Conservation (phyloP, 2,888 invertebrate species). For the Machimus rusticus region DNA sequence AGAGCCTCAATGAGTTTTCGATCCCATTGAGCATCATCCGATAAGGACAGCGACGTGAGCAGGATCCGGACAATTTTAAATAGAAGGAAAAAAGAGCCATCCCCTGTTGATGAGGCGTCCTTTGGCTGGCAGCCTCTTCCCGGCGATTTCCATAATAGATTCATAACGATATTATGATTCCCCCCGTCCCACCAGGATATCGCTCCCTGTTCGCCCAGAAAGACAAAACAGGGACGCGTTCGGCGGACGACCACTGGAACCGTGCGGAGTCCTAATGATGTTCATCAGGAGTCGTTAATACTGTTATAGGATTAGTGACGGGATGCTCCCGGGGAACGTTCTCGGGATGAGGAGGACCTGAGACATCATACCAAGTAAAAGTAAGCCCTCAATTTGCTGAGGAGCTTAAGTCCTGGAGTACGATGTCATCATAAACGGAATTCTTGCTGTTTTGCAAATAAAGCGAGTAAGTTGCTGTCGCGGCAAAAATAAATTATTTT, state of each 20-base stretch:
- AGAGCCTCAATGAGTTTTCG: neutral
- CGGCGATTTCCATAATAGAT: constrained; percentile 38
- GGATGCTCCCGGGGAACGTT: neutral
- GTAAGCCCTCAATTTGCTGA: neutral
- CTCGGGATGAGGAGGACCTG: neutral
- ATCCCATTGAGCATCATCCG: neutral
- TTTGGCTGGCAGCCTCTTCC: constrained; percentile 6
- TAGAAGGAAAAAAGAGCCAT: neutral
- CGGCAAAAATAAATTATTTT: neutral
- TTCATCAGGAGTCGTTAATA: constrained; percentile 48
- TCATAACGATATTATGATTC: constrained; percentile 33
- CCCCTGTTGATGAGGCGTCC: neutral
- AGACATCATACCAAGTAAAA: neutral
- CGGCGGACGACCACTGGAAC: neutral
- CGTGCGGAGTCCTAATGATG: constrained; percentile 45
- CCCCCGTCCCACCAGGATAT: neutral
- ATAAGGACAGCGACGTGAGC: neutral
- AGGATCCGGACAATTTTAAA: neutral
- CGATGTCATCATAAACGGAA: neutral
- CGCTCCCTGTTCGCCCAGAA: neutral
- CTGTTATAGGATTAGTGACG: constrained; percentile 45
- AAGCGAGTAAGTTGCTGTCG: neutral
- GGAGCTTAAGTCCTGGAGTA: neutral
- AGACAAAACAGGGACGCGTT: neutral
- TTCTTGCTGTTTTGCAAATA: neutral